Percentiles rank a stretch among this genome's conserved stretches.
phyloP scores from a whole-genome alignment of 1,140 invertebrate genomes.

The Harlomillsia oculata region DNA sequence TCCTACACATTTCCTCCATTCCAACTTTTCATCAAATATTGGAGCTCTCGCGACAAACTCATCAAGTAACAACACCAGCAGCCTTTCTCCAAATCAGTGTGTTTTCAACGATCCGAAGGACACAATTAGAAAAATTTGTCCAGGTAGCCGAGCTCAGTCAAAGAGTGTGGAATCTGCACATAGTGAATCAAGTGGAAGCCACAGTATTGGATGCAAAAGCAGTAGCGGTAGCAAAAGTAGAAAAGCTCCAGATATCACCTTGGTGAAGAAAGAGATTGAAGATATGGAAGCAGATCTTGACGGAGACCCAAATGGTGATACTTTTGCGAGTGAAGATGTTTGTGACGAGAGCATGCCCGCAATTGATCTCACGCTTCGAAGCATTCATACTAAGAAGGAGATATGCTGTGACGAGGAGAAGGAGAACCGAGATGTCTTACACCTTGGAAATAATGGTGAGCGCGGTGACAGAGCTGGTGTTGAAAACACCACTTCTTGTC shows the following conservation, averaged over 20 bases:
- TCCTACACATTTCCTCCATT: not conserved
- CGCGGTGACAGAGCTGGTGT: not conserved
- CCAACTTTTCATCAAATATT: not conserved
- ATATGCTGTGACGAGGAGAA: conserved; percentile 25
- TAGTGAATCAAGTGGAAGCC: conserved; percentile 1
- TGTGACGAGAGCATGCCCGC: conserved; percentile 23
- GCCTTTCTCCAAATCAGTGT: conserved; percentile 20
- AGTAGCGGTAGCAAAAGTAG: conserved; percentile 1
- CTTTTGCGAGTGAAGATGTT: not conserved
- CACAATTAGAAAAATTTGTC: conserved; percentile 21
- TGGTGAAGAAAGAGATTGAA: not conserved
- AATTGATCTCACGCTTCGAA: conserved; percentile 31
- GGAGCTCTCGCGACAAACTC: not conserved
- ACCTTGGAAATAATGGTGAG: not conserved
- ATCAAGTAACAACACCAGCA: not conserved
- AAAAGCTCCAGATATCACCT: not conserved
- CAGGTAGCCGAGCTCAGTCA: not conserved
- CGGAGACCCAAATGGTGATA: conserved; percentile 5
- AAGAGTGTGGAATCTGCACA: conserved; percentile 4
- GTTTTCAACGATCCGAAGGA: conserved; percentile 33
- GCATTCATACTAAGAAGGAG: conserved; percentile 34
- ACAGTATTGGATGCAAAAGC: not conserved
- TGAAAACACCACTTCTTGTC: not conserved
- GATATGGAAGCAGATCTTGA: conserved; percentile 8
- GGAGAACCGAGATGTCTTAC: conserved; percentile 27